These are phyloP conservation scores for Phrynocephalus forsythii DNA, from an alignment of 2,797 vertebrate species.

Conservation along the genomic window DNA sequence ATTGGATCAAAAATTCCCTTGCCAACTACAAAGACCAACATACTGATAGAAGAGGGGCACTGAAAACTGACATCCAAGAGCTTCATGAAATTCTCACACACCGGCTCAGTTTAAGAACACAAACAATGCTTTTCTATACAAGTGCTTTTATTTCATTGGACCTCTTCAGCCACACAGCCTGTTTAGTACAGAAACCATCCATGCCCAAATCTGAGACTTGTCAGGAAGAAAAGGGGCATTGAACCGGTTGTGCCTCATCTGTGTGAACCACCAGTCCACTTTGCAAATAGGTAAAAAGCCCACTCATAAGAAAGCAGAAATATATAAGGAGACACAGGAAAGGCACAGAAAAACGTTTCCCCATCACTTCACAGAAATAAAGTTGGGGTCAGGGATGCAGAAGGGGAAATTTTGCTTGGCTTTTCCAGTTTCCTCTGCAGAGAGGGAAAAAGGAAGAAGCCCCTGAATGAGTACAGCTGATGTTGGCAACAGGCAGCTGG, in stretches of 20 bases:
- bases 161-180: neutral
- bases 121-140: neutral
- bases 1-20: neutral
- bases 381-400: neutral
- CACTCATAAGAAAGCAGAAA: neutral
- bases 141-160: neutral
- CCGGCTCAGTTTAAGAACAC: neutral
- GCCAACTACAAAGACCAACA: neutral
- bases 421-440: neutral
- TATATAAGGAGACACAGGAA: neutral
- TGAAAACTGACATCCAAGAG: neutral
- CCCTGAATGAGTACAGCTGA: neutral
- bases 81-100: neutral
- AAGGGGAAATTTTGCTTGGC: neutral
- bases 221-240: neutral
- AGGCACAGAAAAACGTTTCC: neutral
- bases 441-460: too few species aligned
- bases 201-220: neutral
- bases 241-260: neutral
- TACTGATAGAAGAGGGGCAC: neutral
- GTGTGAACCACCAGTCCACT: neutral
- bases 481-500: slow-evolving; percentile 24
- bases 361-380: neutral
- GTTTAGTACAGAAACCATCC: neutral
- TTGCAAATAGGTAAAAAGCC: neutral